These are phyloP conservation scores for Pogonomyrmex barbatus DNA, from an alignment of 1,140 invertebrate genomes.

Conservation along the genomic window DNA sequence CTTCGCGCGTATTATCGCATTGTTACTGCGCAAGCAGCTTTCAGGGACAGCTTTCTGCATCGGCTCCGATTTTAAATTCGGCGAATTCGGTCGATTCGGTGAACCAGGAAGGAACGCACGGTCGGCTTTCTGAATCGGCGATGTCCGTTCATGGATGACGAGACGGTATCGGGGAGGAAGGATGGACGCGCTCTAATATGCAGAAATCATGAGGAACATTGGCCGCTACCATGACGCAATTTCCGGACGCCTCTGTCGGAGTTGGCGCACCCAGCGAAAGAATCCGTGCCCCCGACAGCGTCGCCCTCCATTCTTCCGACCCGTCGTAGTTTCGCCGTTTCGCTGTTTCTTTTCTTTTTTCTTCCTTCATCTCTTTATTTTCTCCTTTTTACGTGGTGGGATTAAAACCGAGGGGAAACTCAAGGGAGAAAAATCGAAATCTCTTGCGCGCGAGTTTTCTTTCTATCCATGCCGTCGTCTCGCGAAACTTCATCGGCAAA, in stretches of 20 bases:
- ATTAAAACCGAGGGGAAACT: slow-evolving; percentile 21
- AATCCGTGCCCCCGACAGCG: slow-evolving; percentile 56
- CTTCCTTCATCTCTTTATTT: background rate
- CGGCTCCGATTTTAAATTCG: slow-evolving; percentile 22
- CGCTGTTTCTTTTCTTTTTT: background rate
- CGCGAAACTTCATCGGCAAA: slow-evolving; percentile 58
- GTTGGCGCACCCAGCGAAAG: slow-evolving; percentile 75
- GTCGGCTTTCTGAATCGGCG: slow-evolving; percentile 11
- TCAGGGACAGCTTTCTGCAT: background rate
- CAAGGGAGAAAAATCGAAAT: slow-evolving; percentile 52
- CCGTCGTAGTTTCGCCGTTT: background rate
- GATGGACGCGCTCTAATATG: slow-evolving; percentile 64
- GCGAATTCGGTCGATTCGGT: slow-evolving; percentile 23
- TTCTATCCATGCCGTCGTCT: slow-evolving; percentile 4
- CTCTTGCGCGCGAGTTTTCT: slow-evolving; percentile 9
- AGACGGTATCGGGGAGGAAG: background rate
- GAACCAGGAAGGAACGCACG: slow-evolving; percentile 38
- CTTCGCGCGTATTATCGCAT: background rate
- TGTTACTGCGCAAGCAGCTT: background rate
- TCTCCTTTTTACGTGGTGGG: background rate
- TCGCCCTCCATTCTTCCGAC: background rate
- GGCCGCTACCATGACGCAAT: slow-evolving; percentile 76
- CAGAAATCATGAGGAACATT: slow-evolving; percentile 71
- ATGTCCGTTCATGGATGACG: slow-evolving; percentile 52
- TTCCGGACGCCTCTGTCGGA: slow-evolving; percentile 76